These are phyloP conservation scores for Porphyrio hochstetteri DNA, from an alignment of 2,113 vertebrate genomes.

Conservation along the genomic window DNA sequence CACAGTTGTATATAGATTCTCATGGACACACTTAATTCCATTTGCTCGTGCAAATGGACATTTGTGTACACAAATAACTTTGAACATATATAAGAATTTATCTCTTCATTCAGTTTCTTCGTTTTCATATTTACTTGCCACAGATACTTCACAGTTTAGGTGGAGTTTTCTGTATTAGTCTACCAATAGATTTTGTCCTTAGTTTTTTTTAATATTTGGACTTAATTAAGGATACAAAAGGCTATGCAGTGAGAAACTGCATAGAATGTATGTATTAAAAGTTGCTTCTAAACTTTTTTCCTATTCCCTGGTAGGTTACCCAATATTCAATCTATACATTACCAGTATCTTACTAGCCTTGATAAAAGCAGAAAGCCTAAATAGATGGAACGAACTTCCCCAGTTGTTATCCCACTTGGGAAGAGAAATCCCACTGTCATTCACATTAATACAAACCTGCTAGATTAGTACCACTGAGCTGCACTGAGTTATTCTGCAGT, in stretches of 20 bases:
- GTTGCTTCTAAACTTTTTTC: background rate
- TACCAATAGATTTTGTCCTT: accelerated
- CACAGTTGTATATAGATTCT: background rate
- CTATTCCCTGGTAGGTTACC: background rate
- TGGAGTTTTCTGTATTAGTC: background rate
- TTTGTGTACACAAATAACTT: background rate
- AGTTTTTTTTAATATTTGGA: background rate
- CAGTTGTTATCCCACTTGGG: background rate
- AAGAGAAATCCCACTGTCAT: background rate
- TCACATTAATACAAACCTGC: background rate
- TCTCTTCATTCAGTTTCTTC: background rate
- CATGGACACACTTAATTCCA: background rate
- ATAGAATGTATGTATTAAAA: background rate
- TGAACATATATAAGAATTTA: background rate
- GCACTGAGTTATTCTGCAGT: background rate
- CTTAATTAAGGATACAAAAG: background rate
- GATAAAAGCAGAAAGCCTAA: background rate
- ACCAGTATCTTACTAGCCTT: accelerated
- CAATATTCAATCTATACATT: background rate
- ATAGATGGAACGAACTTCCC: background rate
- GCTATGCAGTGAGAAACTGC: background rate
- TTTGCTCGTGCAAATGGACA: background rate
- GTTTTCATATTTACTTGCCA: background rate
- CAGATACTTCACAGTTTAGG: background rate
- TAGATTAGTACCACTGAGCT: background rate